A percentile compares a stretch with the other conserved stretches of the same genome.
These are phyloP conservation scores for Halcyon leucocephala DNA, from an alignment of 2,797 vertebrate species.

Conservation along the genomic window DNA sequence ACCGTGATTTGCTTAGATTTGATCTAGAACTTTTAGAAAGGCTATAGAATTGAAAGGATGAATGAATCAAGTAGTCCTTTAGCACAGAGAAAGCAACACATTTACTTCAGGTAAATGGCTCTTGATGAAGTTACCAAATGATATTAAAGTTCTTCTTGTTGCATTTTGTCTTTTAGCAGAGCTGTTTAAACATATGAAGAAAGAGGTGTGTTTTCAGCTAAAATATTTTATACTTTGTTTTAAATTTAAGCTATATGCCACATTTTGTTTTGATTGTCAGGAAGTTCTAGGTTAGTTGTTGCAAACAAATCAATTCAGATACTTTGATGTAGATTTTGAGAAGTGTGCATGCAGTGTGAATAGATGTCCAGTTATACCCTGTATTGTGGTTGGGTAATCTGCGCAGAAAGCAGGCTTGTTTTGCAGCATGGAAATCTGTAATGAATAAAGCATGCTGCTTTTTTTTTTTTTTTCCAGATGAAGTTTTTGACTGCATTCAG, in stretches of 20 bases:
- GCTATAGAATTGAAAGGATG: not conserved
- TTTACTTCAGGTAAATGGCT: not conserved
- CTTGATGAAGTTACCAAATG: not conserved
- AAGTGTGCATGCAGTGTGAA: not conserved
- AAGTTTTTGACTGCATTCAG: slow-evolving; percentile 21
- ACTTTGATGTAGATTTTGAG: not conserved
- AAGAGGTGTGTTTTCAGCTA: not conserved
- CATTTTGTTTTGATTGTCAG: not conserved
- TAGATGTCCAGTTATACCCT: not conserved
- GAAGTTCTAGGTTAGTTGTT: not conserved
- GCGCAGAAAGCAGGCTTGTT: not conserved
- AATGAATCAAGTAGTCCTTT: not conserved
- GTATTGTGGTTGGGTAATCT: not conserved
- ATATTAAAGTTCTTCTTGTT: not conserved
- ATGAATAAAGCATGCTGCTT: not conserved
- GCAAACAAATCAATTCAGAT: not conserved
- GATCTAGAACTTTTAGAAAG: not conserved
- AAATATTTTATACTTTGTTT: not conserved
- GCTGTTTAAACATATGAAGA: not conserved
- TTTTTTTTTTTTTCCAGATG: not conserved
- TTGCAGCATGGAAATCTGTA: not conserved
- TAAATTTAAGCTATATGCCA: not conserved
- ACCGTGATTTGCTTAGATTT: not conserved
- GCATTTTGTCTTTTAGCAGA: not conserved
- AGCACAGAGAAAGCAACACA: not conserved